These are phyloP conservation scores for Artemia franciscana DNA, from an alignment of 1,140 invertebrate species.

Conservation along the genomic window DNA sequence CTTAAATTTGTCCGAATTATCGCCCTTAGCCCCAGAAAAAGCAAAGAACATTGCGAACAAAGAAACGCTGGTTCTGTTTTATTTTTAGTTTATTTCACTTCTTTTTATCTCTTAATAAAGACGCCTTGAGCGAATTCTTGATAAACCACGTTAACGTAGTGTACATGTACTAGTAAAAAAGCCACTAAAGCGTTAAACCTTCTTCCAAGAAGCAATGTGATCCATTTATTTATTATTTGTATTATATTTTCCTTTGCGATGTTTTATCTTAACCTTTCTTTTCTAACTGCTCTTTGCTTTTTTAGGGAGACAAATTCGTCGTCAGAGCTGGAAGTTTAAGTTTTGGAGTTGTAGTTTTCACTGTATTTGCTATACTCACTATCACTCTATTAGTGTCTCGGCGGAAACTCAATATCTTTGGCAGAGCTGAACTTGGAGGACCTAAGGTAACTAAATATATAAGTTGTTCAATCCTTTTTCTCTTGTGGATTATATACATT, in stretches of 20 bases:
- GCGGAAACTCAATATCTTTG: conserved; percentile 24
- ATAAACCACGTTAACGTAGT: background rate
- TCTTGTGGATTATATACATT: conserved; percentile 30
- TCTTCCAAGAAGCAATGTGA: background rate
- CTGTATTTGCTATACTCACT: conserved; percentile 24
- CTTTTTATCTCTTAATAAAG: too few species aligned
- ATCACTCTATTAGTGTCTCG: conserved; percentile 25
- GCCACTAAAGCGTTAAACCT: background rate
- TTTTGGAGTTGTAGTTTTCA: conserved; percentile 32
- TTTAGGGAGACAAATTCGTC: conserved; percentile 26
- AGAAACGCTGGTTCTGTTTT: too few species aligned
- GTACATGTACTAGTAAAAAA: background rate
- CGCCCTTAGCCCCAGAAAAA: too few species aligned
- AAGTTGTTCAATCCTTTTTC: conserved; percentile 20
- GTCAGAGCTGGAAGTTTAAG: conserved; percentile 28
- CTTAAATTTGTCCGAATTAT: too few species aligned
- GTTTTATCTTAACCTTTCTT: conserved; percentile 4
- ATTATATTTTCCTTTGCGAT: background rate
- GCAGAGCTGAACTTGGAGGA: conserved; percentile 34
- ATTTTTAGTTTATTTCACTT: too few species aligned
- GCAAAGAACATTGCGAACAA: too few species aligned
- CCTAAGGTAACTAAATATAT: conserved; percentile 20
- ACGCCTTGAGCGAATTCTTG: too few species aligned
- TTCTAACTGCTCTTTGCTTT: conserved; percentile 11
- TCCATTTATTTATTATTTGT: background rate